Base-by-base conservation (phyloP, 2,797 vertebrate genomes). In the Amblyopsis hoosieri region DNA sequence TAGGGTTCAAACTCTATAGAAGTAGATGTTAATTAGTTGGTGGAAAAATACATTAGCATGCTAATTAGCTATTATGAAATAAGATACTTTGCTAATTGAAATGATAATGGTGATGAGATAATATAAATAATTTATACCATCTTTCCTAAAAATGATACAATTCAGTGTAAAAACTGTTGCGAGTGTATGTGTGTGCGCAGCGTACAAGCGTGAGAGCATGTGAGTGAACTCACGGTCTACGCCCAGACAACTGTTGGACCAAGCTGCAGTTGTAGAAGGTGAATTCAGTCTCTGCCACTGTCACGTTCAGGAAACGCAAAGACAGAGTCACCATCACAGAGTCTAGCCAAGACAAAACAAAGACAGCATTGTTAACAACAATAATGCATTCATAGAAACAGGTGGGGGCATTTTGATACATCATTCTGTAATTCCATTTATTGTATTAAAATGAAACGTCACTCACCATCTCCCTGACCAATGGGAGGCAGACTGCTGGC, bases 211-310 rank as follows among this genome's bases (percentile, higher is more conserved):
- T 45, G 31, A 19, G 33, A 31, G 53, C 33, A 48, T 57, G 57
- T n/a, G 33, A 23, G 42, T 64, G 12, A 56, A 95, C 97, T 97
- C 90, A 99, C 97, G 94, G 96, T 57, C 93, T 93, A 33, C 92
- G 94, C 37, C 87, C 94, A 76, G 86, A 95, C 3, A 96, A 92
- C 78, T 92, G 82, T 80, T 96, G 93, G 67, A 97, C 93, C 3
- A 95, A 89, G 73, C 85, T 85, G 74, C 97, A 99, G 91, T 98
- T 95, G 58, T 95, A 99, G 89, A 98, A 96, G 75, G 93, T 96
- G 84, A 99, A 96, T 23, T 93, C 87, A 0, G 92, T 90, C 49
- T 90, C 91, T n/a, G 93, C 92, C 23, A 99, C 94, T 0, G 93
- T 90, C 66, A 98, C 93, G 0, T 93, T 81, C n/a, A 91, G 88